Conservation (phyloP, 2,113 vertebrate species). For the Oryzias celebensis region DNA sequence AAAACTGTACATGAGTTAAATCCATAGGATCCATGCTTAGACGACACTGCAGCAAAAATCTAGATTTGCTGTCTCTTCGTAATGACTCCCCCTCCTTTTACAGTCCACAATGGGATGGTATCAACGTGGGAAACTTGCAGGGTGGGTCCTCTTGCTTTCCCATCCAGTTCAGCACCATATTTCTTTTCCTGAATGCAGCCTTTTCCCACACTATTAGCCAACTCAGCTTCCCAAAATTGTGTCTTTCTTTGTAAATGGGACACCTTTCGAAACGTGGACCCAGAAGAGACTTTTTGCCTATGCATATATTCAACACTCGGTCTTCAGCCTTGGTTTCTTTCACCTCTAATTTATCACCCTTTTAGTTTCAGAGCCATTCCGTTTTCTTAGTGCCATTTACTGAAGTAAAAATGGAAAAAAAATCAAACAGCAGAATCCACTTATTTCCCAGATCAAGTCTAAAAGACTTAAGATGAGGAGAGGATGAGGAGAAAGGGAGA, state of each 20-base stretch:
- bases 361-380: slow-evolving; percentile 21
- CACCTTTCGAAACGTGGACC: not conserved
- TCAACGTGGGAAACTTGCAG: slow-evolving; percentile 49
- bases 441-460: slow-evolving; percentile 18
- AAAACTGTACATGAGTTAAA: slow-evolving; percentile 42
- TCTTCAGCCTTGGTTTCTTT: slow-evolving; percentile 6
- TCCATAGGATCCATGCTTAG: slow-evolving; percentile 36
- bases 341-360: not conserved
- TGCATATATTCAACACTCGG: slow-evolving; percentile 1
- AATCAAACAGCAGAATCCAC: slow-evolving; percentile 45
- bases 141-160: slow-evolving; percentile 51
- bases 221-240: slow-evolving; percentile 47
- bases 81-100: slow-evolving; percentile 6
- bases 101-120: slow-evolving; percentile 28
- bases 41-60: slow-evolving; percentile 50
- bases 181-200: slow-evolving; percentile 21
- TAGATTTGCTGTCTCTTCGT: slow-evolving; percentile 14
- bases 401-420: not conserved
- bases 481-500: slow-evolving; percentile 4
- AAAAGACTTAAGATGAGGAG: slow-evolving; percentile 34
- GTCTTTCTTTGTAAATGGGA: slow-evolving; percentile 24
- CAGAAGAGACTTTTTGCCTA: slow-evolving; percentile 6
- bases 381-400: slow-evolving; percentile 7
- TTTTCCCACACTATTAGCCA: slow-evolving; percentile 35
- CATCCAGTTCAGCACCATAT: slow-evolving; percentile 26